Conservation (phyloP, 2,797 vertebrate species). For the Alectoris magna region DNA sequence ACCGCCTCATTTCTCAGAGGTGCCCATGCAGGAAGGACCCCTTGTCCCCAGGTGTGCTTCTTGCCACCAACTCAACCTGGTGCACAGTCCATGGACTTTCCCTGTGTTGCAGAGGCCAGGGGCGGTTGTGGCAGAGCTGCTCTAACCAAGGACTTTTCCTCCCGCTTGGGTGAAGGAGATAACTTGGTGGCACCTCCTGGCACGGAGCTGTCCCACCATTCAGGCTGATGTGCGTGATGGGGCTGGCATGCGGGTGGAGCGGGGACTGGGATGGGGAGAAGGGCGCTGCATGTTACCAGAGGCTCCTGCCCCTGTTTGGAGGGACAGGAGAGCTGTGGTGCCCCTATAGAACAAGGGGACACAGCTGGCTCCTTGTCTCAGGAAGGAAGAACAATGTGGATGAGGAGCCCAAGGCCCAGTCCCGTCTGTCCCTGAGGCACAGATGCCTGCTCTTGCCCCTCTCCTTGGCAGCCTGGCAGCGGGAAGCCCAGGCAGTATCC, state of each 20-base stretch:
- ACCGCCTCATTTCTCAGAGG: neutral
- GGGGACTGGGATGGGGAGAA: neutral
- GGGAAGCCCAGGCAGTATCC: neutral
- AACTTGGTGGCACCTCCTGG: accelerated
- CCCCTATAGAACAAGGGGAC: accelerated
- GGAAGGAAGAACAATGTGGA: accelerated
- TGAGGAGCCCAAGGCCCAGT: neutral
- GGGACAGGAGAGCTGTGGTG: neutral
- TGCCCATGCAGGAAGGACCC: neutral
- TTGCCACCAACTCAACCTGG: accelerated
- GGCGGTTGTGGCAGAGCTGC: neutral
- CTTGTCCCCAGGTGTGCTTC: neutral
- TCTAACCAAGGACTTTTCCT: neutral
- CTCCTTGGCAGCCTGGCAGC: neutral
- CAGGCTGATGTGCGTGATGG: neutral
- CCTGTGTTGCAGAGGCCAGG: neutral
- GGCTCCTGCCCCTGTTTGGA: neutral
- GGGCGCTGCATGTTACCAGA: neutral
- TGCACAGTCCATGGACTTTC: neutral
- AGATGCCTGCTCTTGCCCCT: neutral
- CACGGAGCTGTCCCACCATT: neutral
- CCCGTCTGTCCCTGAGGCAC: neutral
- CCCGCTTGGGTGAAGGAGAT: neutral
- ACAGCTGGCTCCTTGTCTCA: neutral
- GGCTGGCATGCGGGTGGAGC: neutral